Conservation (phyloP, 2,113 vertebrate genomes). For the human region DNA sequence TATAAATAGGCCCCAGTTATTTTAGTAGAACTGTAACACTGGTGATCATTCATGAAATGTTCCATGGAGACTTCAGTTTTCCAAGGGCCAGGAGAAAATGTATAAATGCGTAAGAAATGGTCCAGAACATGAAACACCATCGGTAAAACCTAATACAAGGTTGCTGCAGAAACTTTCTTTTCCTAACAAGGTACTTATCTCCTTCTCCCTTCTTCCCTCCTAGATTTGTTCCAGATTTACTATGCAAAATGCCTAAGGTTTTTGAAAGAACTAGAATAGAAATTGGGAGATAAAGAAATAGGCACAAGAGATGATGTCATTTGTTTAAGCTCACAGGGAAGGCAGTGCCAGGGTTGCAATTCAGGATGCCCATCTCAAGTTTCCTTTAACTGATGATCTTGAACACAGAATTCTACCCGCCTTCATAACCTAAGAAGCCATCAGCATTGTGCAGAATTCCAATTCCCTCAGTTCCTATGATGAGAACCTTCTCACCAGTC, state of each 20-base stretch:
- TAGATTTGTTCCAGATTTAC: conserved; percentile 22
- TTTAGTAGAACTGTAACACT: conserved; percentile 56
- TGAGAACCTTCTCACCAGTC: neutral
- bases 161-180: neutral
- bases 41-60: conserved; percentile 65
- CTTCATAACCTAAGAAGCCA: neutral
- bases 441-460: neutral
- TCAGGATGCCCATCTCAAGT: conserved; percentile 4
- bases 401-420: neutral
- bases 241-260: conserved; percentile 9
- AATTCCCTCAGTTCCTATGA: neutral
- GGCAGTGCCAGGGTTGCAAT: neutral
- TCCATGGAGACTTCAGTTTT: conserved; percentile 24
- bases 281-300: conserved; percentile 26
- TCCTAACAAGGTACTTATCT: neutral
- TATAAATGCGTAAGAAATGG: conserved; percentile 28
- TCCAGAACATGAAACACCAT: neutral
- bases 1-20: conserved; percentile 80
- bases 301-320: conserved; percentile 43
- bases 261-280: conserved; percentile 44
- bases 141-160: neutral
- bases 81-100: conserved; percentile 26
- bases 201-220: neutral
- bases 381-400: conserved; percentile 21
- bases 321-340: neutral